phyloP scores from a whole-genome alignment of 2,888 invertebrate species.

The Caenorhabditis becei region DNA sequence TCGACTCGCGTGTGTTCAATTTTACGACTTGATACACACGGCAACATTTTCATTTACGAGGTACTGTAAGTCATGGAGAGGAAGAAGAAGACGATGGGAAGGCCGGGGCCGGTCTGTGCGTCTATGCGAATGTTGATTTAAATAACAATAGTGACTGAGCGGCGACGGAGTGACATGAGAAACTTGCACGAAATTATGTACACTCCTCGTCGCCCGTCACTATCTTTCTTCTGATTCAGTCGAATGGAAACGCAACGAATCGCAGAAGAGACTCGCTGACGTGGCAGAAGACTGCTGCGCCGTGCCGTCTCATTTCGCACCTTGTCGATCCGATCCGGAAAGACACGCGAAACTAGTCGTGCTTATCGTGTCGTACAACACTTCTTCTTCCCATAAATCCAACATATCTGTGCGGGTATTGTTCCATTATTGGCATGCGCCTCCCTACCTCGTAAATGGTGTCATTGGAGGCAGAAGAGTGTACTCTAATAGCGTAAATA shows the following conservation, averaged over 20 bases:
- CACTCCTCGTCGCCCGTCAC: conserved; percentile 30
- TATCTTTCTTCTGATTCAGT: conserved; percentile 45
- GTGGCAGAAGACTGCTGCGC: conserved; percentile 25
- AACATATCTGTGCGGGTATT: conserved; percentile 35
- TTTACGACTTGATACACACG: conserved; percentile 61
- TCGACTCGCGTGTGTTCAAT: conserved; percentile 56
- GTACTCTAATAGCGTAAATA: conserved; percentile 52
- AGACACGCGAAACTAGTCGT: conserved; percentile 39
- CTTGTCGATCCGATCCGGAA: conserved; percentile 27
- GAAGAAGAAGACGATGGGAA: conserved; percentile 19
- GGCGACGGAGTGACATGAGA: conserved; percentile 50
- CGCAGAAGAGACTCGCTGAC: conserved; percentile 13
- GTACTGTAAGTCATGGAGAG: conserved; percentile 58
- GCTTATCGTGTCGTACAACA: conserved; percentile 36
- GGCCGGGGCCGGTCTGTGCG: conserved; percentile 31
- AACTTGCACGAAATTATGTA: conserved; percentile 57
- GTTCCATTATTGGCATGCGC: conserved; percentile 43
- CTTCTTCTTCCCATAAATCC: conserved; percentile 41
- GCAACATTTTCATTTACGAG: conserved; percentile 62
- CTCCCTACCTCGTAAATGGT: conserved; percentile 53
- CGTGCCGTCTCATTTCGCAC: conserved; percentile 55
- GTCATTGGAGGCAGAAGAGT: conserved; percentile 39
- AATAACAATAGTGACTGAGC: conserved; percentile 56
- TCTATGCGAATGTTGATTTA: conserved; percentile 56
- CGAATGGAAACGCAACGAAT: conserved; percentile 36